Evolutionary conservation across 2,113 vertebrate genomes (phyloP).

Genomic region (Rhinoptilus africanus): DNA sequence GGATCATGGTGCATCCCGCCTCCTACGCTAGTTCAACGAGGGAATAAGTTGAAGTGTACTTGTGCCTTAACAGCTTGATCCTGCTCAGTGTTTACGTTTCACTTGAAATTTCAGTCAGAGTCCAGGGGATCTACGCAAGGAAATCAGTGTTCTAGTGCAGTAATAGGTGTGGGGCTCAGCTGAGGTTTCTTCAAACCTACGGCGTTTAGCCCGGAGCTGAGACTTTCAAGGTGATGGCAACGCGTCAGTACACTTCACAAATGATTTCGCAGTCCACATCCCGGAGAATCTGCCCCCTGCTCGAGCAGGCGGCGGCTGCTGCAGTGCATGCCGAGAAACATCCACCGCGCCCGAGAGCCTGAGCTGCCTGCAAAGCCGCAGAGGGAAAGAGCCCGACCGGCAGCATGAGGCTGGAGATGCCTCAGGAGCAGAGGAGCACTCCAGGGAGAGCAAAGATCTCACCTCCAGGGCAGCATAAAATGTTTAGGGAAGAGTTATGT

Average conservation of each 20-base stretch:
- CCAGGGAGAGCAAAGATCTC: background rate
- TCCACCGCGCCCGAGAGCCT: background rate
- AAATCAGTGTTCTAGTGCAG: background rate
- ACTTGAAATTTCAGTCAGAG: background rate
- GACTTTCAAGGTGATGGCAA: background rate
- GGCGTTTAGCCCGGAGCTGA: background rate
- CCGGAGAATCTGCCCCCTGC: background rate
- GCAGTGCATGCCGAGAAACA: background rate
- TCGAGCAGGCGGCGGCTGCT: background rate
- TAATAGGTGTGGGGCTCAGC: background rate
- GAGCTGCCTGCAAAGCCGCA: background rate
- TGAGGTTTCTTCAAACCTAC: background rate
- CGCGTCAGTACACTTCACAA: background rate
- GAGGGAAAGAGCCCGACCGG: background rate
- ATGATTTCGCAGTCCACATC: background rate
- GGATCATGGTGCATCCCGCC: background rate
- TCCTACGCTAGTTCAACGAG: background rate
- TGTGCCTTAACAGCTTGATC: background rate
- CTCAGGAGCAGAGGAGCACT: background rate
- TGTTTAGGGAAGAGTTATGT: background rate
- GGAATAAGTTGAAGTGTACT: background rate
- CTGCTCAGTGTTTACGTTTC: background rate
- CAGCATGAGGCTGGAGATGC: background rate
- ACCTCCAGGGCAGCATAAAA: background rate
- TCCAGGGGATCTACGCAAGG: background rate